Conservation (phyloP, 2,888 invertebrate genomes). For the Drosophila mimetica region DNA sequence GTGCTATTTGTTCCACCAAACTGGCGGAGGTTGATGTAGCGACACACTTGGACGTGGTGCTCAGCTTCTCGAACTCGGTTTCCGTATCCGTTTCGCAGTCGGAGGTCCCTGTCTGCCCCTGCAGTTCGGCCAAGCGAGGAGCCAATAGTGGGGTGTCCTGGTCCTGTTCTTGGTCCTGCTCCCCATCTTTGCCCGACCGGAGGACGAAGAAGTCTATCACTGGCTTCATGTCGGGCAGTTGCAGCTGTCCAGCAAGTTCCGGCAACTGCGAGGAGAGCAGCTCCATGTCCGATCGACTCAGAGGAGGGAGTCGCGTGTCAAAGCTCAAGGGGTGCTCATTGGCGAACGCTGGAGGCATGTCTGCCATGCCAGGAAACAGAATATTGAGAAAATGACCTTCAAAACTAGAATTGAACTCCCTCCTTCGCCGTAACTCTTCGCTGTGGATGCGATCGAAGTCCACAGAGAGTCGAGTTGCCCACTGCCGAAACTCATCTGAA, state of each 20-base stretch:
- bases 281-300: constrained; percentile 87
- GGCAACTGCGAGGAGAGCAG: constrained; percentile 88
- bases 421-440: constrained; percentile 92
- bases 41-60: constrained; percentile 70
- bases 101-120: constrained; percentile 86
- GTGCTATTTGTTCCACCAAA: constrained; percentile 69
- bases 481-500: constrained; percentile 88
- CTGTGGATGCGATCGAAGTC: constrained; percentile 92
- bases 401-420: constrained; percentile 91
- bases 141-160: constrained; percentile 31
- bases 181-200: constrained; percentile 77
- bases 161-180: constrained; percentile 46
- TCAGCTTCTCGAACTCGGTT: constrained; percentile 91
- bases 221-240: constrained; percentile 88
- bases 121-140: constrained; percentile 57
- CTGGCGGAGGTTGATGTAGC: constrained; percentile 69
- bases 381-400: constrained; percentile 93
- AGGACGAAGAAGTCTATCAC: constrained; percentile 90
- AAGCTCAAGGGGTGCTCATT: constrained; percentile 91
- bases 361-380: constrained; percentile 96
- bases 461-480: constrained; percentile 93
- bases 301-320: constrained; percentile 89
- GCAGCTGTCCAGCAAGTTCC: constrained; percentile 87
- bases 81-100: constrained; percentile 93
- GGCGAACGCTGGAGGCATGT: constrained; percentile 93